Base-by-base conservation (phyloP, 1,140 invertebrate species). In the Pachyrhynchus sulphureomaculatus region DNA sequence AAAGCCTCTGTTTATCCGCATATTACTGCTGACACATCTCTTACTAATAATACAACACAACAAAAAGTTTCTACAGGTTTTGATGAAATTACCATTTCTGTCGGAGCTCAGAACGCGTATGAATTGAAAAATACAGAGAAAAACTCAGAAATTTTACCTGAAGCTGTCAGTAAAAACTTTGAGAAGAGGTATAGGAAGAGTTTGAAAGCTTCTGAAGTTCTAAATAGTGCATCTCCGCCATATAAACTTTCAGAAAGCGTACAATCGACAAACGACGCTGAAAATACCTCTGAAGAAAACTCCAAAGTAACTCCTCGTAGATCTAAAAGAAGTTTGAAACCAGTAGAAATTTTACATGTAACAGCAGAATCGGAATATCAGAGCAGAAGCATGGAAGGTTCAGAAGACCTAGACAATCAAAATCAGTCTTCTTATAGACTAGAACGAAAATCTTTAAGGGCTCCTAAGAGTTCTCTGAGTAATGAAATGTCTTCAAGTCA, bases 291-390 rank as follows among this genome's bases (percentile, higher is more conserved):
- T n/a, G n/a, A n/a, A n/a, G n/a, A n/a, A n/a, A n/a, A n/a, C n/a
- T n/a, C 9, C 17, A 41, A 41, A 18, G 37, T 41, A 10, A 47
- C 21, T 24, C 44, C 44, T 12, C 8, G 54, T 23, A 57, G 44
- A 48, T 57, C 54, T 0, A 17, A 15, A 48, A 47, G 54, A 48
- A 57, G 32, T 17, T 18, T 57, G 5, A 57, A 57, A 15, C 2
- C 32, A 20, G 54, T 57, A 2, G 32, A 57, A 12, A 34, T 12
- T 13, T 15, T 57, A 15, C 17, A 57, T 20, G 47, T 47, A 26
- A 26, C 24, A 4, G 3, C 24, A 4, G 24, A 26, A 26, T 4
- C 3, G 3, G n/a, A n/a, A n/a, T n/a, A n/a, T n/a, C n/a, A n/a
- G n/a, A n/a, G n/a, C n/a, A n/a, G n/a, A n/a, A 26, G 3, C 3